These are phyloP conservation scores for Clepsis dumicolana DNA, from an alignment of 2,888 invertebrate genomes.

Conservation along the genomic window DNA sequence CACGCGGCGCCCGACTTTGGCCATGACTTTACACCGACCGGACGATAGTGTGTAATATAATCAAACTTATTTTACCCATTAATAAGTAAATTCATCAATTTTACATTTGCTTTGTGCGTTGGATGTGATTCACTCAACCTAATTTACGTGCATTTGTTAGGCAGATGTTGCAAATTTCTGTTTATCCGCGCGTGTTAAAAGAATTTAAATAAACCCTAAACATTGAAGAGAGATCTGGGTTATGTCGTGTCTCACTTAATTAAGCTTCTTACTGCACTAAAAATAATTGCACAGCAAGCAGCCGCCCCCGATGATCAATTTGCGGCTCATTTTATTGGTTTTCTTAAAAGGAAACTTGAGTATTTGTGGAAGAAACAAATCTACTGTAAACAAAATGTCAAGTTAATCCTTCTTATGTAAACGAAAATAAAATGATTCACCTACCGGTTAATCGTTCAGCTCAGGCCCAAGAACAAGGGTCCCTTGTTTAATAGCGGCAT, in stretches of 20 bases:
- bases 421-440: conserved; percentile 29
- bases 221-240: conserved; percentile 25
- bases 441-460: conserved; percentile 53
- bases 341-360: conserved; percentile 15
- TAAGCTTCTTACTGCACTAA: conserved; percentile 26
- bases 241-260: conserved; percentile 34
- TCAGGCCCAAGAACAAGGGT: conserved; percentile 57
- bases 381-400: conserved; percentile 28
- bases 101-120: conserved; percentile 15
- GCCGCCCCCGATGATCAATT: conserved; percentile 28
- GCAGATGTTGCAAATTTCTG: conserved; percentile 23
- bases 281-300: conserved; percentile 15
- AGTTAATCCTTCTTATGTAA: conserved; percentile 37
- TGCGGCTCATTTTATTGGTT: conserved; percentile 14
- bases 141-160: conserved; percentile 13
- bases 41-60: conserved; percentile 34
- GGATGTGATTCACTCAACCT: conserved; percentile 16
- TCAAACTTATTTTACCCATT: conserved; percentile 18
- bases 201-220: conserved; percentile 18
- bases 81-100: background rate
- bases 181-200: conserved; percentile 16
- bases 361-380: conserved; percentile 18
- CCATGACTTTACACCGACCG: conserved; percentile 47
- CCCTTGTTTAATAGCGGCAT: conserved; percentile 65
- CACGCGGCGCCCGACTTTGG: conserved; percentile 47